These are phyloP conservation scores for Drepanosiphum platanoidis DNA, from an alignment of 2,888 invertebrate species.

Conservation along the genomic window DNA sequence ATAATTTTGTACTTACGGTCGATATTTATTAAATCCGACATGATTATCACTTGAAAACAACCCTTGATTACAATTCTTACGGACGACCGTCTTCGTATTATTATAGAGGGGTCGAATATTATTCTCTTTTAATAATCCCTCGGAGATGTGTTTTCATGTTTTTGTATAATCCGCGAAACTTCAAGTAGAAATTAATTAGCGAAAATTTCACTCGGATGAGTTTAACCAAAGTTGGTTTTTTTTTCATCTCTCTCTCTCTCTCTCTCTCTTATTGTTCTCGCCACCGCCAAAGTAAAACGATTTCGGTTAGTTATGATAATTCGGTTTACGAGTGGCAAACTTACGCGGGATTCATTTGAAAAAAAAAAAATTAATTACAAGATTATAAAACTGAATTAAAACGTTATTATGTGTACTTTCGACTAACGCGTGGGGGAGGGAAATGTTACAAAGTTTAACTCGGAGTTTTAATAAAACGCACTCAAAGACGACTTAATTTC, in stretches of 20 bases:
- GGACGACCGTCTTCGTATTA: neutral
- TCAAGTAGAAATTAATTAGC: conserved; percentile 50
- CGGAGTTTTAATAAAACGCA: conserved; percentile 4
- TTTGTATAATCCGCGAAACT: conserved; percentile 20
- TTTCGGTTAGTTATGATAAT: conserved; percentile 37
- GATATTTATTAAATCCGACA: neutral
- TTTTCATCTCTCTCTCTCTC: too few relatives aligned
- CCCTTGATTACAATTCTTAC: conserved; percentile 7
- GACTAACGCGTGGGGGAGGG: neutral
- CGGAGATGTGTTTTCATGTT: conserved; percentile 7
- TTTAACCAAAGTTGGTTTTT: conserved; percentile 27
- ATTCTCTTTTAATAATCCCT: conserved; percentile 7
- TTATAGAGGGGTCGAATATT: neutral
- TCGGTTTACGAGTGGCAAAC: conserved; percentile 14
- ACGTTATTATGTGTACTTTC: conserved; percentile 22
- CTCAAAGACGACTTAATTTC: neutral
- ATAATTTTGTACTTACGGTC: neutral
- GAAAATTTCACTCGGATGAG: conserved; percentile 21
- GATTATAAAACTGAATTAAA: conserved; percentile 9
- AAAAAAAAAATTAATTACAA: conserved; percentile 22
- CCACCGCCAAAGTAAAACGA: neutral
- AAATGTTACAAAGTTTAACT: conserved; percentile 3
- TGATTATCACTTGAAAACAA: conserved; percentile 20
- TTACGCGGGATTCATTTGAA: neutral
- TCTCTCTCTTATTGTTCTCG: conserved; percentile 1